Conservation (phyloP, 2,888 invertebrate species). For the Apeira syringaria region DNA sequence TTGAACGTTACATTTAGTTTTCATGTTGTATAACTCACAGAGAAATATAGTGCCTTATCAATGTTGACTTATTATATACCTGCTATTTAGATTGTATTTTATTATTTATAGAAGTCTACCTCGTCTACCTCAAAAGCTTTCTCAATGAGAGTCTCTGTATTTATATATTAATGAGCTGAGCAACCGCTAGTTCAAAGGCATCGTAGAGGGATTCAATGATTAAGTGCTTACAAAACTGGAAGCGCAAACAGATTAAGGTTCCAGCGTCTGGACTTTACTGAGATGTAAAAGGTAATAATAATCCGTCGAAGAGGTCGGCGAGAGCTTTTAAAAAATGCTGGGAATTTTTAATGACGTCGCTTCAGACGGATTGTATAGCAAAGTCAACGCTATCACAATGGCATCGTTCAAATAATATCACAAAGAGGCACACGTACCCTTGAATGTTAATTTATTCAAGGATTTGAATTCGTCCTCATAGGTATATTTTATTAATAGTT, state of each 20-base stretch:
- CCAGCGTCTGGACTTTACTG: constrained; percentile 21
- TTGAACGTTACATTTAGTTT: constrained; percentile 41
- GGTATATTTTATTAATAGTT: too few relatives aligned
- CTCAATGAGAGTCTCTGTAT: constrained; percentile 23
- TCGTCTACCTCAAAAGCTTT: constrained; percentile 16
- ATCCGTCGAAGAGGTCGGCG: constrained; percentile 10
- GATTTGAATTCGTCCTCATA: too few relatives aligned
- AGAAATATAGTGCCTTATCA: constrained; percentile 19
- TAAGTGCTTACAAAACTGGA: constrained; percentile 32
- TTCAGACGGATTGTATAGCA: too few relatives aligned
- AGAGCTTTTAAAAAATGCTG: constrained; percentile 9
- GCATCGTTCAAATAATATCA: too few relatives aligned
- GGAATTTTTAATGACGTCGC: too few relatives aligned
- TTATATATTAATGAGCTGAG: constrained; percentile 30
- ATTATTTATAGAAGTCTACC: constrained; percentile 24
- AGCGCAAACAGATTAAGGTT: constrained; percentile 31
- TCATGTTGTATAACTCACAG: constrained; percentile 28
- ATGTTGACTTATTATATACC: too few relatives aligned
- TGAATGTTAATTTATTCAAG: too few relatives aligned
- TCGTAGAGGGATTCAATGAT: constrained; percentile 25
- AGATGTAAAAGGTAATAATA: constrained; percentile 27
- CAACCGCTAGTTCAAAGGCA: constrained; percentile 35
- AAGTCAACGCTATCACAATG: too few relatives aligned
- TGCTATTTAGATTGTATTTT: too few relatives aligned
- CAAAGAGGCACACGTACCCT: too few relatives aligned